Percentiles rank a stretch among this genome's conserved stretches.
These are phyloP conservation scores for Temnothorax nylanderi DNA, from an alignment of 1,140 invertebrate genomes.

Conservation along the genomic window DNA sequence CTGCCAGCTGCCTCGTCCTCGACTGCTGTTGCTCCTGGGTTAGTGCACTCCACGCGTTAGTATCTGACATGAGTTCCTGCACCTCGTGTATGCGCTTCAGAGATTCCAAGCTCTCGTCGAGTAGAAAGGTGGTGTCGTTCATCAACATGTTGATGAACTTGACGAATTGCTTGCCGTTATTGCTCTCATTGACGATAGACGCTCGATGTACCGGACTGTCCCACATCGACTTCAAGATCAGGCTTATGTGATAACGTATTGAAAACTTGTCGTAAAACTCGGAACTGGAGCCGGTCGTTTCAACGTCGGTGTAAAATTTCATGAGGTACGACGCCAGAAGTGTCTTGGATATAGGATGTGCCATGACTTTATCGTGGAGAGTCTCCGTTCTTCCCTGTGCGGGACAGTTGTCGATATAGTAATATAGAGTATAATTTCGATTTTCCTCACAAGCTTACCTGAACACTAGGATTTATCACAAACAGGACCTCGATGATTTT, in stretches of 20 bases:
- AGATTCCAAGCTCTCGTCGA: slow-evolving; percentile 98
- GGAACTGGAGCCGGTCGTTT: slow-evolving; percentile 98
- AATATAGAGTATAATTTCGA: background rate
- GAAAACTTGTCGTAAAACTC: slow-evolving; percentile 99
- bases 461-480: slow-evolving; percentile 94
- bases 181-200: slow-evolving; percentile 93
- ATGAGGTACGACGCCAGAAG: slow-evolving; percentile 95
- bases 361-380: slow-evolving; percentile 90
- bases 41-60: slow-evolving; percentile 88
- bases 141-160: slow-evolving; percentile 99
- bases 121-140: slow-evolving; percentile 99
- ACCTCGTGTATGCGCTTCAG: slow-evolving; percentile 98
- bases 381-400: slow-evolving; percentile 87
- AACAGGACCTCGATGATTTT: slow-evolving; percentile 98
- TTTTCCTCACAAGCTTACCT: slow-evolving; percentile 83
- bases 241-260: slow-evolving; percentile 98
- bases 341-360: slow-evolving; percentile 94
- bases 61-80: slow-evolving; percentile 94
- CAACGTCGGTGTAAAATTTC: slow-evolving; percentile 99
- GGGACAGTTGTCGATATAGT: background rate
- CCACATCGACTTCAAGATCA: slow-evolving; percentile 97
- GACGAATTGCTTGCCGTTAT: slow-evolving; percentile 96
- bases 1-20: slow-evolving; percentile 92
- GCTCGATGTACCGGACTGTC: slow-evolving; percentile 89
- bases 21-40: slow-evolving; percentile 91